phyloP scores from a whole-genome alignment of 2,113 vertebrate genomes.

The Mus spicilegus region DNA sequence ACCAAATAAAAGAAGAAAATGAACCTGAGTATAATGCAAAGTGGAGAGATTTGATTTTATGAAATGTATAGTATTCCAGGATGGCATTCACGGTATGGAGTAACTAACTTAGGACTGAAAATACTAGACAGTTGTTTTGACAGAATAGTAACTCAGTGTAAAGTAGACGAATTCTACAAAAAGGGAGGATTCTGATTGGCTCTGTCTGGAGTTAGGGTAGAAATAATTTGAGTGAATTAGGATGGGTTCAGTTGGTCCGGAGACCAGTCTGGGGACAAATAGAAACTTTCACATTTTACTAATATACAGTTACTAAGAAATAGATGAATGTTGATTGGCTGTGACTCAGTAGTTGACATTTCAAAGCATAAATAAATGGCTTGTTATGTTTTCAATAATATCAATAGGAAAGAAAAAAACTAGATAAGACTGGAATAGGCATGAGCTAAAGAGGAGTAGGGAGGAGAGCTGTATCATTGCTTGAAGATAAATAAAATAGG shows the following conservation, averaged over 20 bases:
- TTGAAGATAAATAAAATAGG: neutral
- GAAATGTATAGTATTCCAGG: neutral
- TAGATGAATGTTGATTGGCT: neutral
- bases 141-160: neutral
- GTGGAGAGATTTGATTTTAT: neutral
- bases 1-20: neutral
- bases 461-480: neutral
- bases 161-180: neutral
- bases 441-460: neutral
- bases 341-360: neutral
- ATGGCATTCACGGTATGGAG: neutral
- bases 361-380: neutral
- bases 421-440: neutral
- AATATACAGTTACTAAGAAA: neutral
- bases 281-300: neutral
- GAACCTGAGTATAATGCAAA: neutral
- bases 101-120: neutral
- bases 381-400: neutral
- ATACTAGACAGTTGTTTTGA: neutral
- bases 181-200: neutral
- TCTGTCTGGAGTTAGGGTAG: neutral
- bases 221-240: neutral
- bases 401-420: neutral
- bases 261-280: fast-evolving
- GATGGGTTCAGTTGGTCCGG: neutral